These are phyloP conservation scores for Bombus cullumanus DNA, from an alignment of 1,140 invertebrate species.

Conservation along the genomic window DNA sequence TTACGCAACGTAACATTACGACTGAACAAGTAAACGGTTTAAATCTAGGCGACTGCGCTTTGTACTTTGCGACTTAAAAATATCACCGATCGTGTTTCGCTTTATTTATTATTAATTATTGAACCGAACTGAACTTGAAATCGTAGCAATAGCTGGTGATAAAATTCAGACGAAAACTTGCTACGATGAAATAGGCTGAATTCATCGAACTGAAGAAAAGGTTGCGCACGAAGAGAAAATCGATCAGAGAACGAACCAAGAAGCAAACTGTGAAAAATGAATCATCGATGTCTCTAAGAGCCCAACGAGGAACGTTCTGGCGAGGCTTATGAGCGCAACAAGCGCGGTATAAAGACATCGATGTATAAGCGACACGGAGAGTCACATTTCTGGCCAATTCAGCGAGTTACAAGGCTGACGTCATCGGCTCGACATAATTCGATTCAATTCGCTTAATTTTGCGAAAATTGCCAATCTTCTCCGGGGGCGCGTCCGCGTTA, in stretches of 20 bases:
- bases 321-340: neutral
- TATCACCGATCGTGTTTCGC: too few relatives aligned
- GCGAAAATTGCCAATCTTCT: slow-evolving; percentile 80
- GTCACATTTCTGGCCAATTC: slow-evolving; percentile 79
- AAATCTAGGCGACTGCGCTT: neutral
- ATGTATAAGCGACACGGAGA: slow-evolving; percentile 51
- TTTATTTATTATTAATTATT: too few relatives aligned
- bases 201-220: neutral
- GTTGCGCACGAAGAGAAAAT: neutral
- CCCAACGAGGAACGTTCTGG: slow-evolving; percentile 13
- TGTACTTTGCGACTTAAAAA: too few relatives aligned
- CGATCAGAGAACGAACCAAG: neutral
- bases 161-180: neutral
- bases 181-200: neutral
- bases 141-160: neutral
- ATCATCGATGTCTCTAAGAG: neutral
- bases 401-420: slow-evolving; percentile 79
- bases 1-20: neutral
- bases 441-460: slow-evolving; percentile 81
- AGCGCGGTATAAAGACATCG: slow-evolving; percentile 37
- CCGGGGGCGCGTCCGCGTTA: slow-evolving; percentile 55
- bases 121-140: too few relatives aligned
- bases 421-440: slow-evolving; percentile 80
- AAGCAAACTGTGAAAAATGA: slow-evolving; percentile 15
- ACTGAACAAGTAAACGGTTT: neutral